These are phyloP conservation scores for Otocyon megalotis DNA, from an alignment of 2,113 vertebrate species.

Conservation along the genomic window DNA sequence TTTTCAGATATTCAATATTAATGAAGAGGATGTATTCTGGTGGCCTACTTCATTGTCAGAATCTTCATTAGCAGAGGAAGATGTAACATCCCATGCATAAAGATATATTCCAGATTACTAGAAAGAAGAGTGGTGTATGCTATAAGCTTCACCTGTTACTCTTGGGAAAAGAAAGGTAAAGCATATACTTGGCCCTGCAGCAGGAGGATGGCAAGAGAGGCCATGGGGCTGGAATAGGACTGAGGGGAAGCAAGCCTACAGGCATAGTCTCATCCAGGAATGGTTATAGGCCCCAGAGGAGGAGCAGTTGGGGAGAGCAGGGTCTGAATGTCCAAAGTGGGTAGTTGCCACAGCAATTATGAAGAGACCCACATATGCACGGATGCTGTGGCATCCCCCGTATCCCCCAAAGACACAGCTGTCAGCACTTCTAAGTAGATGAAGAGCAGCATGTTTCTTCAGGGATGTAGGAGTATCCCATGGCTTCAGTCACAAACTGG, in stretches of 20 bases:
- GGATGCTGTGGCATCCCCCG: rapidly evolving
- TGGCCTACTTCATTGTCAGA: background rate
- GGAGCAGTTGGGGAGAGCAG: background rate
- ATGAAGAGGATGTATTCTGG: background rate
- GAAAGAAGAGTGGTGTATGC: background rate
- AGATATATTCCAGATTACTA: background rate
- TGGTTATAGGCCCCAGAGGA: background rate
- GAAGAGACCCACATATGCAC: background rate
- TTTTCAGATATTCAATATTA: background rate
- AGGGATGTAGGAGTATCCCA: background rate
- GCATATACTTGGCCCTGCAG: too few species aligned
- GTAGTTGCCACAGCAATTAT: background rate
- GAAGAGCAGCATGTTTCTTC: background rate
- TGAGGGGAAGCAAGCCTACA: background rate
- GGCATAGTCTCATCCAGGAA: background rate
- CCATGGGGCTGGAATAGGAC: background rate
- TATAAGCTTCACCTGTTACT: background rate
- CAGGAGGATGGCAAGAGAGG: background rate
- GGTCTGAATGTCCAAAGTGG: background rate
- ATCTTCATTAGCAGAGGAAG: background rate
- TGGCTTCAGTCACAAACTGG: background rate
- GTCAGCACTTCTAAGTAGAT: rapidly evolving
- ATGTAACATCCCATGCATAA: rapidly evolving
- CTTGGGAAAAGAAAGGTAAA: background rate
- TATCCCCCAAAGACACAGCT: background rate